Evolutionary conservation across 2,797 vertebrate species (phyloP), one percentile per base, ranked within the genome.

Genomic region (Nasua narica): DNA sequence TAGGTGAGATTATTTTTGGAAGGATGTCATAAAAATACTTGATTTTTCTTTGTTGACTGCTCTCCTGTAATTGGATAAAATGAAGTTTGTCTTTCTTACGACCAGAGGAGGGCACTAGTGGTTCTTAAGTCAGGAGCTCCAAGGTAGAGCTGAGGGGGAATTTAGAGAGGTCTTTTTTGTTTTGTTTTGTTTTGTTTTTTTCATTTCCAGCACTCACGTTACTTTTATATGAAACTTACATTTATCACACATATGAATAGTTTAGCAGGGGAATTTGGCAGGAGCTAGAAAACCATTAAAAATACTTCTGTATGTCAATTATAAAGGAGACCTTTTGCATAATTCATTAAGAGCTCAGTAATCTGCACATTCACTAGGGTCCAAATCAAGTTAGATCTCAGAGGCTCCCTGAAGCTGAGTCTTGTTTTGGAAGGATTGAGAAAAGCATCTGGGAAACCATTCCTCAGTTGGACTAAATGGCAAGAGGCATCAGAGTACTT

Each of bases 61-160:
- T 96, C 21, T 19, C 37, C 10, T 72, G 1, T 88, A 74, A 62
- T 18, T 69, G 60, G 19, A 50, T 74, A 94, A 0, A 23, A 90
- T 93, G 27, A 86, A 40, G 14, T 81, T 85, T 62, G 21, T 87
- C 29, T 72, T n/a, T 37, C 19, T 35, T 95, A 62, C 52, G 40
- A 62, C 97, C 98, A 97, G 85, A 54, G 96, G 98, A 98, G 98
- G 98, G 96, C 95, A 96, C 93, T 97, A 93, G 78, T 93, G 92
- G 35, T 43, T 82, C 82, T 97, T 95, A 69, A 81, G 37, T 81
- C 76, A 69, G 48, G 11, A 84, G 9, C 21, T 91, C 15, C 16
- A 60, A 23, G 37, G 4, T 93, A 13, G 4, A 32, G 23, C 46
- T 60, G 78, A 74, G n/a, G 13, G 13, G 52, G 12, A 93, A 85